These are phyloP conservation scores for Cosmorhoe ocellata DNA, from an alignment of 2,888 invertebrate genomes.

Conservation along the genomic window DNA sequence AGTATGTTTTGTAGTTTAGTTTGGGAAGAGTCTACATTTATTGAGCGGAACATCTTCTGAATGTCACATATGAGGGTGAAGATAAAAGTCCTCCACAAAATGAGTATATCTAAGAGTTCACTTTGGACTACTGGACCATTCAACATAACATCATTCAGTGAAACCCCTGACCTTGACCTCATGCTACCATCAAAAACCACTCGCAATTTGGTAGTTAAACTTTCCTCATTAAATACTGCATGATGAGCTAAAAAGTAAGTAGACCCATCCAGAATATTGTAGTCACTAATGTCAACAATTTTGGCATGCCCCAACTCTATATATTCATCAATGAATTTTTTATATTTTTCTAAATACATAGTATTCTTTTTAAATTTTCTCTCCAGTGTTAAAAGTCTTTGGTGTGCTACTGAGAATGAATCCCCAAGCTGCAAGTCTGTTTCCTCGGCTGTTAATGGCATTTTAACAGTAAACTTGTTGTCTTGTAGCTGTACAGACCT, in stretches of 20 bases:
- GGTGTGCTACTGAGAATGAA: not conserved
- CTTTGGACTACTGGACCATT: not conserved
- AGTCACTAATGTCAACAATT: not conserved
- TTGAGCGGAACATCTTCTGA: not conserved
- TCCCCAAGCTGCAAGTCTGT: not conserved
- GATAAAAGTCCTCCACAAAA: not conserved
- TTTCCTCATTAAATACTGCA: conserved; percentile 1
- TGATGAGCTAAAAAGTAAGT: not conserved
- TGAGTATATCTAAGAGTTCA: not conserved
- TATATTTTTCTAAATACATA: not conserved
- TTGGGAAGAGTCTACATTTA: not conserved
- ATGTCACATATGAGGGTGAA: not conserved
- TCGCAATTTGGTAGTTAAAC: not conserved
- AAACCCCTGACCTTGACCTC: not conserved
- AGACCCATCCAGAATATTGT: not conserved
- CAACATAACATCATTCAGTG: not conserved
- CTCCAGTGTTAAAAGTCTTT: not conserved
- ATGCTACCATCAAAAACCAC: conserved; percentile 2
- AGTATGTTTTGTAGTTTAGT: not conserved
- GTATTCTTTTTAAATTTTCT: not conserved
- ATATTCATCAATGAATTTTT: not conserved
- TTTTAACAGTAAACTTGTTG: not conserved
- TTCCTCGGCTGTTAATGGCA: not conserved
- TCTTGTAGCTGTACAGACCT: not conserved
- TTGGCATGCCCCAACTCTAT: not conserved